phyloP scores from a whole-genome alignment of 2,888 invertebrate genomes.

The Apoda limacodes region DNA sequence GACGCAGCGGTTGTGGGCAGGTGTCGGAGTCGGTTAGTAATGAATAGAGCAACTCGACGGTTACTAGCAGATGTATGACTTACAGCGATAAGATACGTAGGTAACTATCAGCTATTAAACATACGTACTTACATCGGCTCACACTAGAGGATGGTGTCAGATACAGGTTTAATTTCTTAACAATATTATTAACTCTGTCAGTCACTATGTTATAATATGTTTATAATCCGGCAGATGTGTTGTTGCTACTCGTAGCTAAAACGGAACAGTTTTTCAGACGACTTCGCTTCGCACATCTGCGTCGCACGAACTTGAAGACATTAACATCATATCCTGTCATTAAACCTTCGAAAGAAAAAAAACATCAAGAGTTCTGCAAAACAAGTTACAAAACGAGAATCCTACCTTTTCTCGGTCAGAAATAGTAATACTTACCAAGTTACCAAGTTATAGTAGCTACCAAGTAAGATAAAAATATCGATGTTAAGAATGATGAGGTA shows the following conservation, averaged over 20 bases:
- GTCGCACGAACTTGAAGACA: slow-evolving; percentile 33
- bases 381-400: no score
- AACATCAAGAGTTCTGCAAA: no score
- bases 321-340: slow-evolving; percentile 62
- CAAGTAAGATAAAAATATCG: slow-evolving; percentile 16
- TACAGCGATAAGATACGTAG: no score
- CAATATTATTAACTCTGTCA: no score
- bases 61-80: slow-evolving; percentile 25
- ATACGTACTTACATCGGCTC: no score
- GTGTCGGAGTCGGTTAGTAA: slow-evolving; percentile 19
- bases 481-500: slow-evolving; percentile 42
- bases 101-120: no score
- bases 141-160: no score
- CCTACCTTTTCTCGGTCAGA: no score
- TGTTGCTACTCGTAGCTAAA: slow-evolving; percentile 30
- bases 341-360: slow-evolving; percentile 47
- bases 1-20: slow-evolving; percentile 22
- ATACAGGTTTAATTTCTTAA: no score
- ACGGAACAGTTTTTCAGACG: slow-evolving; percentile 40
- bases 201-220: neutral
- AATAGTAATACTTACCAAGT: slow-evolving; percentile 1
- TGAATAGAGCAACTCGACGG: slow-evolving; percentile 18
- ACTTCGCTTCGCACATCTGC: slow-evolving; percentile 58
- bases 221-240: slow-evolving; percentile 30
- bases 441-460: no score